Evolutionary conservation across 1,140 invertebrate genomes (phyloP).

Genomic region (Heliothis subflexa): DNA sequence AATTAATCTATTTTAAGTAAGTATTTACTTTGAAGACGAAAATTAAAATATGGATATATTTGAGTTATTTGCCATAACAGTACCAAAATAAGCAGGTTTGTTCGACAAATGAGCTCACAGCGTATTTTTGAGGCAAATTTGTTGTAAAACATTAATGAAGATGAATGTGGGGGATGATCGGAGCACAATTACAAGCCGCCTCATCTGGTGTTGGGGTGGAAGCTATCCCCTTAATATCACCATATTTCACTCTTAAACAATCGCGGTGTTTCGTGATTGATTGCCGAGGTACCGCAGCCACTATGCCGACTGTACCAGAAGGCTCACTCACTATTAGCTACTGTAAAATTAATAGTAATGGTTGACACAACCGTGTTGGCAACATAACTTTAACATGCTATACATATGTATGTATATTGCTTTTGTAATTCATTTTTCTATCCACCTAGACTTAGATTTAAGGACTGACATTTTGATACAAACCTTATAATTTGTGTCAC

Average conservation of each 20-base stretch:
- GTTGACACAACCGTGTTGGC: too few species aligned
- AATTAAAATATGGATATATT: background rate
- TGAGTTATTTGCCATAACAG: slow-evolving; percentile 1
- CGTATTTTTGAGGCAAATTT: slow-evolving; percentile 38
- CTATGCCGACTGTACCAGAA: background rate
- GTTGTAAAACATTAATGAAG: slow-evolving; percentile 44
- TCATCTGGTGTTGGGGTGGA: slow-evolving; percentile 36
- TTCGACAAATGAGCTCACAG: slow-evolving; percentile 7
- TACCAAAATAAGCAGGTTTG: background rate
- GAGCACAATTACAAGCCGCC: slow-evolving; percentile 37
- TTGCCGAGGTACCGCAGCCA: slow-evolving; percentile 19
- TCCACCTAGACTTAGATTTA: too few species aligned
- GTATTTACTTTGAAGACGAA: too few species aligned
- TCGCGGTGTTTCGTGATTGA: slow-evolving; percentile 52
- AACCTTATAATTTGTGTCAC: too few species aligned
- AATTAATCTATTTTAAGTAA: too few species aligned
- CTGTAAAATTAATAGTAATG: too few species aligned
- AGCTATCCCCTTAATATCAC: slow-evolving; percentile 49
- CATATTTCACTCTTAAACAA: slow-evolving; percentile 55
- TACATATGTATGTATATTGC: too few species aligned
- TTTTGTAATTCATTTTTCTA: too few species aligned
- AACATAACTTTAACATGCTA: too few species aligned
- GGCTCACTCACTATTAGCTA: too few species aligned
- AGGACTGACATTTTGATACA: too few species aligned
- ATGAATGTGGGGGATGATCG: slow-evolving; percentile 42